phyloP scores from a whole-genome alignment of 2,888 invertebrate genomes.

The Unio delphinus region DNA sequence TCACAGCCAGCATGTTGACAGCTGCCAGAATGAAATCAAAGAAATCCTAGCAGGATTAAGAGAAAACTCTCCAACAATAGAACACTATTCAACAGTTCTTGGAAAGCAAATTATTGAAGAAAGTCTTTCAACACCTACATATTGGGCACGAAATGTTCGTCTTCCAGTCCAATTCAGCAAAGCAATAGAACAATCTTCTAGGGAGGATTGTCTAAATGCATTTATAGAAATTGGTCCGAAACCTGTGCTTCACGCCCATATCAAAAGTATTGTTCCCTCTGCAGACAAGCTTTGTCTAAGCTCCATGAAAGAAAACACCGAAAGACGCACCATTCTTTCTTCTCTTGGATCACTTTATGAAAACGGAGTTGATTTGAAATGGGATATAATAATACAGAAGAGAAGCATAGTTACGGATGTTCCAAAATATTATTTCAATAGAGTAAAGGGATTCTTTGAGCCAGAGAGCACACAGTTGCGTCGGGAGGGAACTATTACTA shows the following conservation, averaged over 20 bases:
- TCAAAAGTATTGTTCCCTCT: constrained; percentile 26
- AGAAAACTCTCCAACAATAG: constrained; percentile 13
- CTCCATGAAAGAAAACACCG: constrained; percentile 27
- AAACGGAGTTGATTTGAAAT: constrained; percentile 21
- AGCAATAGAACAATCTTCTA: constrained; percentile 25
- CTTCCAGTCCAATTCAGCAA: constrained; percentile 47
- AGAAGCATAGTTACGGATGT: constrained; percentile 15
- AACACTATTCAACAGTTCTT: constrained; percentile 50
- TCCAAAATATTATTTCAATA: constrained; percentile 44
- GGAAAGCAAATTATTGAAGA: constrained; percentile 20
- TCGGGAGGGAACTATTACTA: constrained; percentile 14
- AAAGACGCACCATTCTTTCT: constrained; percentile 16
- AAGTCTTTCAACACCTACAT: constrained; percentile 31
- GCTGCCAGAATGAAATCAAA: constrained; percentile 26
- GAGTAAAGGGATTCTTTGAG: constrained; percentile 20
- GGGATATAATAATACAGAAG: constrained; percentile 22
- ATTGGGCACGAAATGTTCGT: constrained; percentile 54
- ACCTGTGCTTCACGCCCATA: constrained; percentile 44
- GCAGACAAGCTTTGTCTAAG: constrained; percentile 16
- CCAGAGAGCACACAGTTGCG: constrained; percentile 16
- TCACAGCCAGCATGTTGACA: constrained; percentile 47
- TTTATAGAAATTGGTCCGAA: constrained; percentile 58
- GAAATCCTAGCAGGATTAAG: constrained; percentile 20
- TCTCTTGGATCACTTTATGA: constrained; percentile 25
- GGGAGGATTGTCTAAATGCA: constrained; percentile 23